Evolutionary conservation across 2,888 invertebrate genomes (phyloP), one percentile per base, ranked within the genome.

Genomic region (Tanytarsus gracilentus): DNA sequence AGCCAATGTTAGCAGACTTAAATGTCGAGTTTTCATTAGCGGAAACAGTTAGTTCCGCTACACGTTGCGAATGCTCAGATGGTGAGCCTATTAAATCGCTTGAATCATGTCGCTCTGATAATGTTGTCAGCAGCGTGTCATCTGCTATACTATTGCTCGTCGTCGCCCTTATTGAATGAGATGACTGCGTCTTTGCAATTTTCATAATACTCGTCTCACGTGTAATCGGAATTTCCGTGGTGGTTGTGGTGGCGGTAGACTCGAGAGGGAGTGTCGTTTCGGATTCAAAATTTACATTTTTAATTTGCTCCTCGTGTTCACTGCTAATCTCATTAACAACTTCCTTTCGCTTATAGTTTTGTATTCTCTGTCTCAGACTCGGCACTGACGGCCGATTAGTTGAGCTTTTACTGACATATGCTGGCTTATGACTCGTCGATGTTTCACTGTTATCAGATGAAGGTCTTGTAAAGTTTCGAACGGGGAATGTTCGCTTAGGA

Each of bases 11-110:
- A 83, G 78, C 0, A 85, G 79, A 0, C 82, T 80, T 70, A 85
- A 85, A 69, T 85, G 85, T 74, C 82, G 76, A 3, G 65, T 83
- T 80, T 67, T 84, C 84, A 61, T 85, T 80, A 64, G 84, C 83
- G 0, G 86, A 85, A 61, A 84, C 78, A 3, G 86, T 86, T 60
- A 87, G 71, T 68, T 86, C 85, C 2, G 86, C 85, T 1, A 86
- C 84, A 64, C 84, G 76, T 68, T 84, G 82, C 0, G 84, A 83
- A 66, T 79, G 78, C 62, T 79, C 76, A 51, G 77, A 76, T 40
- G 76, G 72, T 21, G 77, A 77, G 49, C 68, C 65, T 21, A 64
- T 65, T 44, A 63, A 55, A 40, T 62, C 64, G 3, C 71, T 75
- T 1, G 72, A 65, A 52, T 68, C 68, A 56, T 72, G 69, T 9